Percentiles rank a stretch among this genome's conserved stretches.
Evolutionary conservation across 1,140 invertebrate genomes (phyloP).

Genomic region (Pogonus chalceus): DNA sequence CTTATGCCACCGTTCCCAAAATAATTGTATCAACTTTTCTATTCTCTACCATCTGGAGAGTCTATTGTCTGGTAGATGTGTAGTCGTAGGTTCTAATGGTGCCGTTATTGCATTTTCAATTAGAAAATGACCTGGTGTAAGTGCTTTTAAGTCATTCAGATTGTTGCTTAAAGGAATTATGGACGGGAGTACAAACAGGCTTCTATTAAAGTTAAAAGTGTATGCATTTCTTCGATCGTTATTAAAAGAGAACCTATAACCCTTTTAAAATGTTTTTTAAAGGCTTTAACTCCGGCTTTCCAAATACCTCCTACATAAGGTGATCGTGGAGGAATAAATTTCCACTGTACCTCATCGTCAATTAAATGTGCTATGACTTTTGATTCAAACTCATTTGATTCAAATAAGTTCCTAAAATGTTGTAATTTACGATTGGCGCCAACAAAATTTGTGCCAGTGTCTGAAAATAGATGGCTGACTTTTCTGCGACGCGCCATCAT

Average conservation of each 20-base stretch:
- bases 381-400: neutral
- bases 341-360: neutral
- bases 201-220: neutral
- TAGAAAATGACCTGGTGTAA: constrained; percentile 16
- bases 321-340: constrained; percentile 23
- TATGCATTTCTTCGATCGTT: neutral
- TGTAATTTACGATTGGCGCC: constrained; percentile 4
- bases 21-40: constrained; percentile 16
- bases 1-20: constrained; percentile 24
- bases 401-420: neutral
- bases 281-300: constrained; percentile 21
- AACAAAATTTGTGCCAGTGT: constrained; percentile 14
- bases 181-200: neutral
- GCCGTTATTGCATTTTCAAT: constrained; percentile 12
- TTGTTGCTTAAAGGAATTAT: neutral
- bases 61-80: no score
- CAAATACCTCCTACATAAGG: constrained; percentile 25
- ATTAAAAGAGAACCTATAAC: neutral
- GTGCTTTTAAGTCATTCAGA: neutral
- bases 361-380: neutral
- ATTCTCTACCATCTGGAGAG: no score
- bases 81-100: no score
- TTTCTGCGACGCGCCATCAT: constrained; percentile 22
- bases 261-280: constrained; percentile 12
- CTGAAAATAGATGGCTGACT: constrained; percentile 9